Conservation (phyloP, 2,113 vertebrate species). For the Ginglymostoma cirratum region DNA sequence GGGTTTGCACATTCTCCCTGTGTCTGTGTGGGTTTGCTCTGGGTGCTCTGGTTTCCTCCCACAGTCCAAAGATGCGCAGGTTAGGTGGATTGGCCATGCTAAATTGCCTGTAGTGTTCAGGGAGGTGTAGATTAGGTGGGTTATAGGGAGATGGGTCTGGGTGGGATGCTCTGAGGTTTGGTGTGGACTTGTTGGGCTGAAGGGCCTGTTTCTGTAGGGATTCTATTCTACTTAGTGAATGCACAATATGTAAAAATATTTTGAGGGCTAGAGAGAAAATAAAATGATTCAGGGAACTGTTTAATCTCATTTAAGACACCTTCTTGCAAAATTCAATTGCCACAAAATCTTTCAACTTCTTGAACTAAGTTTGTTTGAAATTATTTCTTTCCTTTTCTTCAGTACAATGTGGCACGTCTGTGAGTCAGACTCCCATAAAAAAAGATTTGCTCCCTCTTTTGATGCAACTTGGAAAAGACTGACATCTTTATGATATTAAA, state of each 20-base stretch:
- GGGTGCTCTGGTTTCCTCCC: too few relatives aligned
- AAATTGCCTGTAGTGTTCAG: too few relatives aligned
- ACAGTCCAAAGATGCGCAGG: too few relatives aligned
- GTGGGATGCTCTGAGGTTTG: too few relatives aligned
- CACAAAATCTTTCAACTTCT: neutral
- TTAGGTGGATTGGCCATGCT: too few relatives aligned
- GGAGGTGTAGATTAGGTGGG: too few relatives aligned
- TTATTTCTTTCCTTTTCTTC: neutral
- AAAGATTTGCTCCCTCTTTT: neutral
- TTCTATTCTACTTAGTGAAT: neutral
- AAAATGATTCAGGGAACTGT: neutral
- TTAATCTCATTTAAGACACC: neutral
- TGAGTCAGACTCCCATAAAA: too few relatives aligned
- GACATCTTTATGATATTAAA: neutral
- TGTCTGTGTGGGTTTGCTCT: too few relatives aligned
- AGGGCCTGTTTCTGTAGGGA: too few relatives aligned
- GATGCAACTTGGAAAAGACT: neutral
- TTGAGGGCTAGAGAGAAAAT: neutral
- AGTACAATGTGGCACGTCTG: neutral
- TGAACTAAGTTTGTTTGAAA: neutral
- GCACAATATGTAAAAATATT: neutral
- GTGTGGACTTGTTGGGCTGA: too few relatives aligned
- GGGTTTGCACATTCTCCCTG: too few relatives aligned
- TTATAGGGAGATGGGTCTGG: too few relatives aligned
- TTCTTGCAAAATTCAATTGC: neutral